These are phyloP conservation scores for Spea multiplicata DNA, from an alignment of 2,113 vertebrate genomes.

Conservation along the genomic window DNA sequence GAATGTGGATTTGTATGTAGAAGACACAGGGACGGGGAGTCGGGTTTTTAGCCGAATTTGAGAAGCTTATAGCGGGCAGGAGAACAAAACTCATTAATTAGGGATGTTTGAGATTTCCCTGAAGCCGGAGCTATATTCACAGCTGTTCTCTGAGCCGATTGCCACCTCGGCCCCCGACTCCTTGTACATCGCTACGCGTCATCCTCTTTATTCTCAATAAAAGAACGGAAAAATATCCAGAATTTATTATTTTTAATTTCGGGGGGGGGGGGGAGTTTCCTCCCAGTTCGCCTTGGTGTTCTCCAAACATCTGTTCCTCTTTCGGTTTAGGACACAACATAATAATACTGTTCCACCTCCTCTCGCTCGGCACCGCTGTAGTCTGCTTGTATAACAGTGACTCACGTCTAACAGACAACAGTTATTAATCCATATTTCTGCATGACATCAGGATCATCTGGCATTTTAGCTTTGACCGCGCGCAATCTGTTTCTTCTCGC, in stretches of 20 bases:
- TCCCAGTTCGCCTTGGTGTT: neutral
- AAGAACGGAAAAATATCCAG: too few species aligned
- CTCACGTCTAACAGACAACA: conserved; percentile 27
- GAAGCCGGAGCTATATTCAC: conserved; percentile 32
- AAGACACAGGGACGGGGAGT: neutral
- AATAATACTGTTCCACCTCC: conserved; percentile 5
- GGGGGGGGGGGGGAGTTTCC: too few species aligned
- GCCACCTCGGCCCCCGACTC: conserved; percentile 24
- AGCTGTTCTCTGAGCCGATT: conserved; percentile 40
- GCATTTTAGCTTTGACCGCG: neutral
- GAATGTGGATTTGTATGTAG: conserved; percentile 10
- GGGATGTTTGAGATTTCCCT: conserved; percentile 35
- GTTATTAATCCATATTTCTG: conserved; percentile 37
- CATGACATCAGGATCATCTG: conserved; percentile 11
- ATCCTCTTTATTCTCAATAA: conserved; percentile 8
- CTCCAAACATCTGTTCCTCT: conserved; percentile 29
- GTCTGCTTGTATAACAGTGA: neutral
- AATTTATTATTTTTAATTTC: too few species aligned
- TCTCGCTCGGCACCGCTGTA: too few species aligned
- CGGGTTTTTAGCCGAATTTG: conserved; percentile 22
- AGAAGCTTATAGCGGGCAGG: conserved; percentile 20
- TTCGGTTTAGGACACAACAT: conserved; percentile 2
- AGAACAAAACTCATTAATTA: conserved; percentile 42
- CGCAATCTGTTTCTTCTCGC: conserved; percentile 18
- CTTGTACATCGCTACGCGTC: conserved; percentile 15